Evolutionary conservation across 2,113 vertebrate genomes (phyloP), one percentile per base, ranked within the genome.

Genomic region (Brachirus orientalis): DNA sequence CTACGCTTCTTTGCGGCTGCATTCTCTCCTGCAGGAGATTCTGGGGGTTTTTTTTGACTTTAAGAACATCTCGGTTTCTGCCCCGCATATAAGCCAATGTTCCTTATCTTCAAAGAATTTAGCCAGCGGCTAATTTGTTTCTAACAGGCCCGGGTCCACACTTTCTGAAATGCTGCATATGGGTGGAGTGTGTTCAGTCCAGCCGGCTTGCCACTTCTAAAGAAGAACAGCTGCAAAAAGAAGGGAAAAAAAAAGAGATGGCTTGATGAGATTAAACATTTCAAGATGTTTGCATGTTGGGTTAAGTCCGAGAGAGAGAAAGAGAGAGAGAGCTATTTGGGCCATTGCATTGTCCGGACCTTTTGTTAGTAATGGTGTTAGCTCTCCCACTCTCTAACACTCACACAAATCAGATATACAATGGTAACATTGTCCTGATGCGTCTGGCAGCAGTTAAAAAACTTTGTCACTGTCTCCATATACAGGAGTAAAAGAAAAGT

Each of bases 221-320:
- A 82, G 69, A 52, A 63, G 52, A 75, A 76, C 67, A 36, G 73
- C 83, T 72, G 48, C 64, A 75, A 4, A 36, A 58, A 47, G 68
- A 62, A 45, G 11, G 47, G 19, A 18, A 54, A 82, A 85, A 80
- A 83, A 75, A 60, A 77, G 55, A 10, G 62, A 75, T 54, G 69
- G 72, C 58, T 80, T 91, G 88, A 91, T 91, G 86, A 89, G 88
- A 90, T 88, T 89, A 90, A 92, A 77, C 71, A 17, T 82, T 92
- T 93, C 89, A 92, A 91, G 89, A 92, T 92, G 90, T 91, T 84
- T 35, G 6, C 66, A 43, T 74, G 78, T 83, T 81, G 69, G 59
- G 82, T 80, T 73, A 69, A 86, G 83, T 69, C 74, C 28, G 57
- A 85, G 56, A 52, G 67, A 60, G 50, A 69, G 37, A 48, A 44